Evolutionary conservation across 2,888 invertebrate genomes (phyloP).

Genomic region (Pristionchus arcanus): DNA sequence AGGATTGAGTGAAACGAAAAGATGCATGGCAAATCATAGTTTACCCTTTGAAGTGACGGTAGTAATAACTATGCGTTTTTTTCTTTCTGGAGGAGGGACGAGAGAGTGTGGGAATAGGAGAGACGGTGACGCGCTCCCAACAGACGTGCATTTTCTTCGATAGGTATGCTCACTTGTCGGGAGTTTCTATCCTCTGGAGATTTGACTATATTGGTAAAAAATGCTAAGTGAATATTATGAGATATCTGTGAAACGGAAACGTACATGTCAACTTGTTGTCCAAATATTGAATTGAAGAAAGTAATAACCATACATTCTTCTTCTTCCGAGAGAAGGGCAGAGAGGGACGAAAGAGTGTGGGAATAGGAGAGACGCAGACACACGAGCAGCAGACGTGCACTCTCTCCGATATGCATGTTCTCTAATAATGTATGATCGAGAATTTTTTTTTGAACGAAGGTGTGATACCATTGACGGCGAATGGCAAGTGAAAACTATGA

Average conservation of each 20-base stretch:
- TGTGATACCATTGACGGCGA: neutral
- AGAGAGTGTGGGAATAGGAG: neutral
- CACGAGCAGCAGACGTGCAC: neutral
- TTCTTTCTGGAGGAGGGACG: neutral
- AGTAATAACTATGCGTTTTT: neutral
- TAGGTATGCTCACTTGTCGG: neutral
- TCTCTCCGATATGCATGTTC: neutral
- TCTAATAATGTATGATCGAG: neutral
- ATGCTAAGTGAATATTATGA: no score
- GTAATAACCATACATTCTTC: neutral
- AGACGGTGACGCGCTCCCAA: neutral
- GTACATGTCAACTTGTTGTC: no score
- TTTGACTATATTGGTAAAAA: no score
- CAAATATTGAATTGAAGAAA: no score
- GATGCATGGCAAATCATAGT: neutral
- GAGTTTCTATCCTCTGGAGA: no score
- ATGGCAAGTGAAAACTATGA: neutral
- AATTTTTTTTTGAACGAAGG: neutral
- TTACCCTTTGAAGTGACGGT: neutral
- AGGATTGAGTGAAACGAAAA: neutral
- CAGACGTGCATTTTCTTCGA: neutral
- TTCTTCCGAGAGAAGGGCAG: neutral
- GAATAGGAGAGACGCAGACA: neutral
- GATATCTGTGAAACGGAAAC: no score
- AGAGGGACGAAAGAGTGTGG: neutral